Evolutionary conservation across 2,113 vertebrate species (phyloP).

Genomic region (Phalacrocorax pelagicus): DNA sequence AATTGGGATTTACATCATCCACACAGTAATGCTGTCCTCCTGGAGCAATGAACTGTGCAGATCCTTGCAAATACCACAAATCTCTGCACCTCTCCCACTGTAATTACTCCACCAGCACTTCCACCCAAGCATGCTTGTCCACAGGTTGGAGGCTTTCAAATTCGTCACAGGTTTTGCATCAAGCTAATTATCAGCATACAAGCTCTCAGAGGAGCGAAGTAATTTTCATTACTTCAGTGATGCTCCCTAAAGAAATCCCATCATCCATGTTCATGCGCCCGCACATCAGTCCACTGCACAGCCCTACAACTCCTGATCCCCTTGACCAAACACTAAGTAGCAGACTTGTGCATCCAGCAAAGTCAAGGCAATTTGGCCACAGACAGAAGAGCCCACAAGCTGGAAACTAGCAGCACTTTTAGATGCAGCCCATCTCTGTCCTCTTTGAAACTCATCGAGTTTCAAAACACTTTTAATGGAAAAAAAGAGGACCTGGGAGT

Average conservation of each 20-base stretch:
- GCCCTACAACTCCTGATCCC: neutral
- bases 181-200: neutral
- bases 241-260: neutral
- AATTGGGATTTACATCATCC: neutral
- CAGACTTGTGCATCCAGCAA: rapidly evolving
- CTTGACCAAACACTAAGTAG: neutral
- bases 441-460: neutral
- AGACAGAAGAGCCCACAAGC: neutral
- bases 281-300: neutral
- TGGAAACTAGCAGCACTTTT: neutral
- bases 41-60: neutral
- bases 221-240: neutral
- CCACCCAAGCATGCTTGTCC: neutral
- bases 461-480: neutral
- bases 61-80: neutral
- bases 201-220: neutral
- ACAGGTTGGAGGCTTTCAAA: neutral
- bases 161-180: neutral
- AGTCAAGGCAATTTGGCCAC: neutral
- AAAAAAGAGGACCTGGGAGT: neutral
- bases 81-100: neutral
- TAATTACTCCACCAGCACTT: neutral
- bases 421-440: neutral
- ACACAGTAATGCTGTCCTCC: neutral
- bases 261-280: rapidly evolving